Base-by-base conservation (phyloP, 2,888 invertebrate genomes). In the Dicyrtomina minuta region DNA sequence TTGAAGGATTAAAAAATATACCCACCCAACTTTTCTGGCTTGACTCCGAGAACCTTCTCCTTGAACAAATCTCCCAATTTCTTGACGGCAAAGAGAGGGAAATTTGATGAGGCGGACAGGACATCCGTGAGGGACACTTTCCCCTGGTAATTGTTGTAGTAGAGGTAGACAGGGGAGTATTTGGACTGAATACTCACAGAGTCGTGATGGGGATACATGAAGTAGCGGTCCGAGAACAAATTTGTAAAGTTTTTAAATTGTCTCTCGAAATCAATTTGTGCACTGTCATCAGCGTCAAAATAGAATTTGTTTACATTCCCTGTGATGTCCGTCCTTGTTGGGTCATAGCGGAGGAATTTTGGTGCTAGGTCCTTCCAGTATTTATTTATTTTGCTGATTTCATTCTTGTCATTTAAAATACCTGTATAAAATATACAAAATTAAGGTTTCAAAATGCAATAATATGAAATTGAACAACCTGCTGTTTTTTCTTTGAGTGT, bases 91-190 rank as follows among this genome's bases (percentile, higher is more conserved):
- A 51, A 51, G 12, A 51, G 6, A 8, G 51, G 51, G 51, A 51
- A 51, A n/a, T 51, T 51, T 6, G 6, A 13, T 10, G 51, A 13
- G 51, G 51, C 51, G 8, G 51, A 13, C 6, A 51, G 8, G 51
- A 51, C 20, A 17, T 51, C 51, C 51, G 51, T 51, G 51, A 51
- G n/a, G 51, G 51, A 51, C 10, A 51, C 51, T 51, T n/a, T 51
- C 51, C 51, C 51, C 6, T 17, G 51, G 51, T 51, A 51, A 17
- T 51, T 51, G 51, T 51, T n/a, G 51, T 51, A 51, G 51, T 51
- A 51, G n/a, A 17, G 6, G n/a, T 51, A 51, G 10, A n/a, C 17
- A 17, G 51, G 51, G 10, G 51, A 13, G 6, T 13, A 17, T 17
- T 51, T 17, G 6, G 51, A 51, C 20, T 51, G 51, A 17, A 51